A percentile compares a stretch with the other conserved stretches of the same genome.
Evolutionary conservation across 2,888 invertebrate species (phyloP).

Genomic region (Pegoplata infirma): DNA sequence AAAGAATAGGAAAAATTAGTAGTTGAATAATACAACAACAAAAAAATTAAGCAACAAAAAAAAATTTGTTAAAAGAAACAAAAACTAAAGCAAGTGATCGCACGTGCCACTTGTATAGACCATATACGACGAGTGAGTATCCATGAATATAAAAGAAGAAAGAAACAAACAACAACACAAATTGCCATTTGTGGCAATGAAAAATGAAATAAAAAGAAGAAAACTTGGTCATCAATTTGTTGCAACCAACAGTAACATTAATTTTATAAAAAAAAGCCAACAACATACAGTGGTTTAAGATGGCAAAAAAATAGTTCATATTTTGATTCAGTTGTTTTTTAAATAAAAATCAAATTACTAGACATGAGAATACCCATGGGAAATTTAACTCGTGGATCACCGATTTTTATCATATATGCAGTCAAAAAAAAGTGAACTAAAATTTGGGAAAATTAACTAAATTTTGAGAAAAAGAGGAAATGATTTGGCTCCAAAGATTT

Average conservation of each 20-base stretch:
- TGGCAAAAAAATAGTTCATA: too few relatives aligned
- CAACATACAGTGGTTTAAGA: too few relatives aligned
- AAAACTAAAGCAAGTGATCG: constrained; percentile 61
- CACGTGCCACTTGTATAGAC: constrained; percentile 59
- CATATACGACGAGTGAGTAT: constrained; percentile 2
- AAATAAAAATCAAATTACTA: too few relatives aligned
- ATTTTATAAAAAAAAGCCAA: constrained; percentile 5
- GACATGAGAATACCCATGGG: too few relatives aligned
- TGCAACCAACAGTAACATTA: constrained; percentile 45
- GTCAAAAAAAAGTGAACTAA: too few relatives aligned
- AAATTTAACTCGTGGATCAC: too few relatives aligned
- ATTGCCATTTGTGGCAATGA: constrained; percentile 59
- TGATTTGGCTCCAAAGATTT: too few relatives aligned
- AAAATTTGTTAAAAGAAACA: too few relatives aligned
- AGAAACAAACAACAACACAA: background rate
- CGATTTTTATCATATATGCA: too few relatives aligned
- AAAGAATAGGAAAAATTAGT: background rate
- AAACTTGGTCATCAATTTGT: constrained; percentile 63
- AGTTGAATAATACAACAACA: constrained; percentile 26
- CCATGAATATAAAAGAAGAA: background rate
- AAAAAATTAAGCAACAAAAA: constrained; percentile 20
- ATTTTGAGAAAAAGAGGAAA: too few relatives aligned
- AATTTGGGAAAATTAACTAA: too few relatives aligned
- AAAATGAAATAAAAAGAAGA: constrained; percentile 42
- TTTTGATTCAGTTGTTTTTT: too few relatives aligned